Percentiles rank a stretch among this genome's conserved stretches.
phyloP scores from a whole-genome alignment of 2,888 invertebrate genomes.

The Aphidoletes aphidimyza region DNA sequence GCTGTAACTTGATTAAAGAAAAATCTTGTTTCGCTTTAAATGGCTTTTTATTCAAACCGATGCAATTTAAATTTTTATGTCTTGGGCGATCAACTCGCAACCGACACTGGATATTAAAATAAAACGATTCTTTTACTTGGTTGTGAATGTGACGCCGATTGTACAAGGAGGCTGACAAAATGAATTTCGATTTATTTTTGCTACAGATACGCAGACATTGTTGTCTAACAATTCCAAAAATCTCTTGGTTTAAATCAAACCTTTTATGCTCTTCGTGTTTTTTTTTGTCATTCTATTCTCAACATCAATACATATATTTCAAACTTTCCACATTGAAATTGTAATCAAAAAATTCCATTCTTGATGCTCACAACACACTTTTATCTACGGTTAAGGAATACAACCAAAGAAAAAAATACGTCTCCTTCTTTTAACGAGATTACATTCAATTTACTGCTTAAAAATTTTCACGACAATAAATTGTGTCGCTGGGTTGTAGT shows the following conservation, averaged over 20 bases:
- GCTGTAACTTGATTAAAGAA: constrained; percentile 28
- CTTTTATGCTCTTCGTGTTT: neutral
- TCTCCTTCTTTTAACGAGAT: neutral
- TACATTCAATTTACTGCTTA: too few species aligned
- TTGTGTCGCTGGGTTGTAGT: neutral
- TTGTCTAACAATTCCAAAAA: neutral
- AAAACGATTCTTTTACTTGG: neutral
- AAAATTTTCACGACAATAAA: neutral
- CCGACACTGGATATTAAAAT: neutral
- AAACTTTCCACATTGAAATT: neutral
- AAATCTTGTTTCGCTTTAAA: constrained; percentile 37
- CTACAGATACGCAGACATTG: neutral
- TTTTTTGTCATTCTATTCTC: neutral
- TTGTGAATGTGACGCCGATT: constrained; percentile 4
- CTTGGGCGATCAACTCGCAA: neutral
- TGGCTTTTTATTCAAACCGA: neutral
- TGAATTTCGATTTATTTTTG: neutral
- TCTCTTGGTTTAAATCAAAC: neutral
- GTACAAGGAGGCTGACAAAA: neutral
- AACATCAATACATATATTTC: neutral
- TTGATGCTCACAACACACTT: neutral
- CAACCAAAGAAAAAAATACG: neutral
- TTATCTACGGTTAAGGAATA: neutral
- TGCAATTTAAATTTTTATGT: constrained; percentile 14
- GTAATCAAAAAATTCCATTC: constrained; percentile 18